Base-by-base conservation (phyloP, 2,113 vertebrate species). In the Ornithorhynchus anatinus region DNA sequence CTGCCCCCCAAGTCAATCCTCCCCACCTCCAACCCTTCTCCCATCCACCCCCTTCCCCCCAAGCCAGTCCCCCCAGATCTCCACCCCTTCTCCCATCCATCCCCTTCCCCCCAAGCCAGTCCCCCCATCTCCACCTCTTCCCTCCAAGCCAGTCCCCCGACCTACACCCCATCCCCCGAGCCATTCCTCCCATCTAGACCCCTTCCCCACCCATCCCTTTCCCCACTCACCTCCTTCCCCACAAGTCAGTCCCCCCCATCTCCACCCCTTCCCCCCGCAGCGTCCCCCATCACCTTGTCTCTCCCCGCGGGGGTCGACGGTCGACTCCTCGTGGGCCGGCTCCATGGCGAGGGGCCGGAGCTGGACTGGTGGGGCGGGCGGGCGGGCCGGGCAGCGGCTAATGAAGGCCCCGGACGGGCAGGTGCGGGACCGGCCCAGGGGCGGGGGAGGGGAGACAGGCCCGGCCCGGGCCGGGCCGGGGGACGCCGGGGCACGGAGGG, bases 351-450 rank as follows among this genome's bases (percentile, higher is more conserved):
- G 67, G 39, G n/a, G n/a, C n/a, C n/a, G n/a, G n/a, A n/a, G n/a
- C 67, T 32, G 42, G 57, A 1, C 56, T 61, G 37, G 67, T 70
- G 15, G 60, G 44, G 13, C n/a, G n/a, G n/a, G n/a, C n/a, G n/a
- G n/a, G n/a, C n/a, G n/a, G n/a, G n/a, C n/a, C n/a, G n/a, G n/a
- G n/a, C n/a, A n/a, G n/a, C n/a, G n/a, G n/a, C n/a, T n/a, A n/a
- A n/a, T n/a, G n/a, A n/a, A n/a, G n/a, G n/a, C n/a, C 67, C 57
- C 59, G 33, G 37, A 70, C 59, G 56, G 56, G 60, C 38, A 70
- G 8, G 17, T 60, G 45, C n/a, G 67, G 67, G 14, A 70, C 56
- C 1, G 57, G 45, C 25, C 60, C 56, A 58, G 56, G 60, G 9
- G 60, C 45, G 7, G 67, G n/a, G n/a, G n/a, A n/a, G n/a, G n/a